A percentile compares a stretch with the other conserved stretches of the same genome.
These are phyloP conservation scores for Kudoa iwatai DNA, from an alignment of 30 jellyfish, hydroid and myxozoan species.

Conservation along the genomic window DNA sequence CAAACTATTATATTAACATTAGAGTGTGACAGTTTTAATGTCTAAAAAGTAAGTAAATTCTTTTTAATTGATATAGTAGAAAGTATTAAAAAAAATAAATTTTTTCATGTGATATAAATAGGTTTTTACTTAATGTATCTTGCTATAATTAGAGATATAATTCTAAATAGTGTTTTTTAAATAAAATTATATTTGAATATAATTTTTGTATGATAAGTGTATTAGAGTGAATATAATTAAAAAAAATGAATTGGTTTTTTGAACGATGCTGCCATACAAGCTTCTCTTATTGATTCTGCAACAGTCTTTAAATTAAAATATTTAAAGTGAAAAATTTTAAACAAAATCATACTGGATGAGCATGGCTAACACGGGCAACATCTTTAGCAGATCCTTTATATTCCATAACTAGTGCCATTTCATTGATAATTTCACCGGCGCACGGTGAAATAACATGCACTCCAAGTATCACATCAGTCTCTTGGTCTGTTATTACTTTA, in stretches of 20 bases:
- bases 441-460: conserved; percentile 32
- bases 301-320: conserved; percentile 25
- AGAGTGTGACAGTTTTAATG: too few relatives aligned
- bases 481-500: conserved; percentile 40
- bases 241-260: conserved; percentile 39
- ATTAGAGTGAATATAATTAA: too few relatives aligned
- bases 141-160: too few relatives aligned
- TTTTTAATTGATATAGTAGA: too few relatives aligned
- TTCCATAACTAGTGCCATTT: conserved; percentile 86
- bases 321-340: not conserved
- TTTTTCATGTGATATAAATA: too few relatives aligned
- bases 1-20: too few relatives aligned
- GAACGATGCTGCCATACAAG: conserved; percentile 53
- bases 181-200: too few relatives aligned
- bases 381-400: conserved; percentile 94
- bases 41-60: too few relatives aligned
- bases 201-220: too few relatives aligned
- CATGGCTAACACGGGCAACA: conserved; percentile 83
- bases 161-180: too few relatives aligned
- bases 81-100: too few relatives aligned
- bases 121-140: too few relatives aligned
- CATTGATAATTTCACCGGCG: conserved; percentile 86
- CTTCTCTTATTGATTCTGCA: conserved; percentile 81
- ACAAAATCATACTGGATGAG: conserved; percentile 37
- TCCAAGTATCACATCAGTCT: conserved; percentile 54